phyloP scores from a whole-genome alignment of 2,888 invertebrate genomes.

The Tenthredo amoena region DNA sequence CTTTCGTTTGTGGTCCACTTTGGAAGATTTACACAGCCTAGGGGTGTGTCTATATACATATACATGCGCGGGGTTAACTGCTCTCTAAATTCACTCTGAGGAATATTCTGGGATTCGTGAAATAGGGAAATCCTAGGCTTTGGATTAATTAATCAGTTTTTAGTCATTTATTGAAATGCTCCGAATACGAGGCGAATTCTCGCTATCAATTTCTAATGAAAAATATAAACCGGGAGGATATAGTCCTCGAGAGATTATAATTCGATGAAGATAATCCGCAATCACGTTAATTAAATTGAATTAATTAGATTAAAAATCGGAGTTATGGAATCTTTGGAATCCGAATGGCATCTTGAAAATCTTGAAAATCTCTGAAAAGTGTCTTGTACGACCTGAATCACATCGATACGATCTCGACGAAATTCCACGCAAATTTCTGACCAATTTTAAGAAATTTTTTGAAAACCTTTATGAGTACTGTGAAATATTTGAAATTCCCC shows the following conservation, averaged over 20 bases:
- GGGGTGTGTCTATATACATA: background rate
- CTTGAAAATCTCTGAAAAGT: background rate
- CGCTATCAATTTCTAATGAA: background rate
- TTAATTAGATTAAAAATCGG: background rate
- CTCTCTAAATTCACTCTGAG: background rate
- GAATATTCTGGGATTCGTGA: background rate
- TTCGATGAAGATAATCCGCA: background rate
- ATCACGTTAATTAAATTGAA: background rate
- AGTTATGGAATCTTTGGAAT: background rate
- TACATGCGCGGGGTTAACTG: background rate
- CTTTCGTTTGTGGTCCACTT: background rate
- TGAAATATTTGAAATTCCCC: background rate
- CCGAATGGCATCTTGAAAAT: background rate
- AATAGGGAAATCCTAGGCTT: background rate
- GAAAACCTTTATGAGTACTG: background rate
- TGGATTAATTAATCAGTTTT: background rate
- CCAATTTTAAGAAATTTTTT: background rate
- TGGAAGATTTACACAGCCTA: background rate
- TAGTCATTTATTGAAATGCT: background rate
- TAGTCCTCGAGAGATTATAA: background rate
- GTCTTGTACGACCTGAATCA: background rate
- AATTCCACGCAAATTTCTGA: background rate
- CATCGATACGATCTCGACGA: background rate
- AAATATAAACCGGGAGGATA: background rate
- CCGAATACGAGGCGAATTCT: background rate